These are phyloP conservation scores for Caerostris extrusa DNA, from an alignment of 1,140 invertebrate species.

Conservation along the genomic window DNA sequence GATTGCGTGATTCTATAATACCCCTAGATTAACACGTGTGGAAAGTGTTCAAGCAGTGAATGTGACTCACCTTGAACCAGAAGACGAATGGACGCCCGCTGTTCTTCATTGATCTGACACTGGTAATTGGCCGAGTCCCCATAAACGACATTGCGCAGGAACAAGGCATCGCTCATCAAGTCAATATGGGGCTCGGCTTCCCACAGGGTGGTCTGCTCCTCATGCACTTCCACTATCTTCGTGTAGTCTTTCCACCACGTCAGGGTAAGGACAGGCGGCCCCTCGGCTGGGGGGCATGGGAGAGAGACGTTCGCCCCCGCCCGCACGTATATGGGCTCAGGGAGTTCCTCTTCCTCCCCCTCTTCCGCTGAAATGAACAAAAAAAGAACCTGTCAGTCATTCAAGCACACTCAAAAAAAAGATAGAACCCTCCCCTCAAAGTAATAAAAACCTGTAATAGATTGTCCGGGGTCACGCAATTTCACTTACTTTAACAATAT, in stretches of 20 bases:
- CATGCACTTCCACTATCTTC: slow-evolving; percentile 78
- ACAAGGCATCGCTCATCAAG: slow-evolving; percentile 84
- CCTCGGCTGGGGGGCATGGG: slow-evolving; percentile 58
- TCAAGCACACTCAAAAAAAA: not conserved
- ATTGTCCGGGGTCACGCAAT: no score
- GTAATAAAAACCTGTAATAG: no score
- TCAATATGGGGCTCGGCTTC: slow-evolving; percentile 81
- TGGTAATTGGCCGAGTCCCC: slow-evolving; percentile 86
- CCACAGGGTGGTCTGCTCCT: slow-evolving; percentile 76
- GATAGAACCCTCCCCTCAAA: no score
- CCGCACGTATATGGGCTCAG: slow-evolving; percentile 75
- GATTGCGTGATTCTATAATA: no score
- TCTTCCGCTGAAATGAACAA: slow-evolving; percentile 47
- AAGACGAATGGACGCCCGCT: slow-evolving; percentile 84
- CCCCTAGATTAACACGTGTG: no score
- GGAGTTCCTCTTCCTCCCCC: slow-evolving; percentile 51
- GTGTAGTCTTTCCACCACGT: slow-evolving; percentile 79
- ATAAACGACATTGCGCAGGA: slow-evolving; percentile 85
- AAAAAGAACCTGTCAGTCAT: not conserved
- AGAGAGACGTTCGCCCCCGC: slow-evolving; percentile 78
- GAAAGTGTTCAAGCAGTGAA: not conserved
- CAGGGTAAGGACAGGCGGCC: slow-evolving; percentile 66
- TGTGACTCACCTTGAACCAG: slow-evolving; percentile 85
- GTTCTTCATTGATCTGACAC: slow-evolving; percentile 87
- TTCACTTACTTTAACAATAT: no score